phyloP scores from a whole-genome alignment of 1,140 invertebrate species.

The Drosophila elegans region DNA sequence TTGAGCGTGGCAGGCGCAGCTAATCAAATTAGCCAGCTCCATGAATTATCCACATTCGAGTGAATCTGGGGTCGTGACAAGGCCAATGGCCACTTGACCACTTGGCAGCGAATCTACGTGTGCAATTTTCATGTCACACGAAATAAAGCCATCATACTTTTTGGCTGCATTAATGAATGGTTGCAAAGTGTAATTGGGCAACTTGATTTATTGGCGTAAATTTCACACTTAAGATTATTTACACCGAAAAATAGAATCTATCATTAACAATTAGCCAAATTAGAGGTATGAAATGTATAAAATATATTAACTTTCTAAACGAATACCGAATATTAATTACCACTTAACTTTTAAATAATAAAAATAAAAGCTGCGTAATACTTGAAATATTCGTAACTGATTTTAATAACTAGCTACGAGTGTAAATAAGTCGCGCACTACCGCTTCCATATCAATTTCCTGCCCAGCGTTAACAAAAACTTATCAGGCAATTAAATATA shows the following conservation, averaged over 20 bases:
- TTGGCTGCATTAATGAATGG: constrained; percentile 2
- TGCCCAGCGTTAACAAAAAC: constrained; percentile 42
- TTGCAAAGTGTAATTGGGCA: constrained; percentile 15
- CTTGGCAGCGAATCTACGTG: not conserved
- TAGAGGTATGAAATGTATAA: too few relatives aligned
- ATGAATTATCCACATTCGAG: constrained; percentile 60
- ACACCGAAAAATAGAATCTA: not conserved
- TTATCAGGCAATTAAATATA: constrained; percentile 27
- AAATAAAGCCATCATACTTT: constrained; percentile 27
- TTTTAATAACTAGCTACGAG: not conserved
- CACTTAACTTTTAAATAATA: too few relatives aligned
- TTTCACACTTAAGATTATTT: not conserved
- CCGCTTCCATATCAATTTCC: constrained; percentile 21
- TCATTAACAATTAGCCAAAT: too few relatives aligned
- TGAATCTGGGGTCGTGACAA: constrained; percentile 36
- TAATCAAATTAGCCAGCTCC: constrained; percentile 70
- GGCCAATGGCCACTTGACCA: constrained; percentile 29
- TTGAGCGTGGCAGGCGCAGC: constrained; percentile 30
- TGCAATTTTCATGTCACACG: constrained; percentile 36
- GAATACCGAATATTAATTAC: too few relatives aligned
- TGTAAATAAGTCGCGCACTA: not conserved
- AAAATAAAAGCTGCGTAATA: too few relatives aligned
- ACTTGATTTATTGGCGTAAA: constrained; percentile 10
- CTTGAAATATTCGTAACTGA: not conserved
- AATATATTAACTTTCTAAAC: too few relatives aligned